These are phyloP conservation scores for Nebria brevicollis DNA, from an alignment of 2,888 invertebrate species.

Conservation along the genomic window DNA sequence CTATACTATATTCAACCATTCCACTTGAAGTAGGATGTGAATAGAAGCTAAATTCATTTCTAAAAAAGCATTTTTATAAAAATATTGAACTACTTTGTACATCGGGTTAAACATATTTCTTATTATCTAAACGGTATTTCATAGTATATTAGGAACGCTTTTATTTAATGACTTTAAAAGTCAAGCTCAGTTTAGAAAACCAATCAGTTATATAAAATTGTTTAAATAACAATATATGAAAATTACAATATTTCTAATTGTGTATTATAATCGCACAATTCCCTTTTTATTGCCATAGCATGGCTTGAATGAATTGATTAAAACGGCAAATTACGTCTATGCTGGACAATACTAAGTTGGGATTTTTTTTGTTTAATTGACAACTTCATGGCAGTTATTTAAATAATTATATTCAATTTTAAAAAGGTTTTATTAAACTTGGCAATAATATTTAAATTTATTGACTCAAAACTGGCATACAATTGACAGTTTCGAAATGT, in stretches of 20 bases:
- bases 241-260: not conserved
- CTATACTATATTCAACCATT: slow-evolving; percentile 18
- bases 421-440: not conserved
- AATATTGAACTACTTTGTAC: slow-evolving; percentile 40
- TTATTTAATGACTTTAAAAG: slow-evolving; percentile 32
- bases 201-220: not conserved
- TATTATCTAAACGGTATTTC: slow-evolving; percentile 39
- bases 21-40: slow-evolving; percentile 12
- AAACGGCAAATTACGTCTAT: no score
- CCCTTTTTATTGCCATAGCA: no score
- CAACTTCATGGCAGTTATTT: not conserved
- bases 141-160: slow-evolving; percentile 37
- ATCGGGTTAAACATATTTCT: slow-evolving; percentile 28
- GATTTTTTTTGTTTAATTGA: no score
- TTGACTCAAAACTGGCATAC: not conserved
- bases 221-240: not conserved
- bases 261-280: no score
- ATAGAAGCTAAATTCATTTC: slow-evolving; percentile 15
- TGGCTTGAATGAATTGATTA: no score
- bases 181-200: not conserved
- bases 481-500: not conserved
- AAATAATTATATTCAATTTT: not conserved
- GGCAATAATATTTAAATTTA: not conserved
- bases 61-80: slow-evolving; percentile 19
- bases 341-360: no score